phyloP scores from a whole-genome alignment of 2,113 vertebrate genomes.

The Phalacrocorax pelagicus region DNA sequence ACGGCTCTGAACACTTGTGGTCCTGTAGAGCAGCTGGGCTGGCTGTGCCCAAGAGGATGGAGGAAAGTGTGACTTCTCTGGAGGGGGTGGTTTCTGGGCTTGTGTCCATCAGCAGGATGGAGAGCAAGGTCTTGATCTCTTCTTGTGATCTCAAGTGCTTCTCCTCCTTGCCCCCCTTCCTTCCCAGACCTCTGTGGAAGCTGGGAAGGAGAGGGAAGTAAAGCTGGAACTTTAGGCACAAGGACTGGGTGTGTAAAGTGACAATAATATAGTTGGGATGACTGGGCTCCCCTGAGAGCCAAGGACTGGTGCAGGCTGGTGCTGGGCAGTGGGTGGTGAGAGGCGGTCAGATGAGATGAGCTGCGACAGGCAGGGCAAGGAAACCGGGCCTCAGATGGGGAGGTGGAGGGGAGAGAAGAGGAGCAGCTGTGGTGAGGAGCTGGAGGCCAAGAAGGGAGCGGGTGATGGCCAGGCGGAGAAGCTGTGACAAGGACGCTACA shows the following conservation, averaged over 20 bases:
- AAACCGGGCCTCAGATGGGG: neutral
- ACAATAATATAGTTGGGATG: fast-evolving
- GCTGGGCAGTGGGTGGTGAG: neutral
- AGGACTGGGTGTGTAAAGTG: neutral
- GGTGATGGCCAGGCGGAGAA: neutral
- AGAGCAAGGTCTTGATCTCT: neutral
- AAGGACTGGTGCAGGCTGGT: neutral
- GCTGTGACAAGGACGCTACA: fast-evolving
- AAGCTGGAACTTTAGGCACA: neutral
- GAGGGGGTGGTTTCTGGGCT: neutral
- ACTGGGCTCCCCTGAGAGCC: neutral
- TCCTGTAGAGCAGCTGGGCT: neutral
- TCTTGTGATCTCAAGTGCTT: neutral
- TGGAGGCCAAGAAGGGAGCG: neutral
- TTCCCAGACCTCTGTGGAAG: neutral
- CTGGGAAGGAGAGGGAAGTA: neutral
- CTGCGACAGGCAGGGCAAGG: neutral
- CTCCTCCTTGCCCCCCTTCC: neutral
- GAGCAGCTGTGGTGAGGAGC: neutral
- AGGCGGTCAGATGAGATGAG: neutral
- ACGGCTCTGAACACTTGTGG: neutral
- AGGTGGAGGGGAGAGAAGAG: neutral
- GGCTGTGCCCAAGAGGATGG: neutral
- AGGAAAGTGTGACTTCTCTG: neutral
- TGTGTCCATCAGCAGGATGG: fast-evolving